These are phyloP conservation scores for Platerodrilus igneus DNA, from an alignment of 2,888 invertebrate genomes.

Conservation along the genomic window DNA sequence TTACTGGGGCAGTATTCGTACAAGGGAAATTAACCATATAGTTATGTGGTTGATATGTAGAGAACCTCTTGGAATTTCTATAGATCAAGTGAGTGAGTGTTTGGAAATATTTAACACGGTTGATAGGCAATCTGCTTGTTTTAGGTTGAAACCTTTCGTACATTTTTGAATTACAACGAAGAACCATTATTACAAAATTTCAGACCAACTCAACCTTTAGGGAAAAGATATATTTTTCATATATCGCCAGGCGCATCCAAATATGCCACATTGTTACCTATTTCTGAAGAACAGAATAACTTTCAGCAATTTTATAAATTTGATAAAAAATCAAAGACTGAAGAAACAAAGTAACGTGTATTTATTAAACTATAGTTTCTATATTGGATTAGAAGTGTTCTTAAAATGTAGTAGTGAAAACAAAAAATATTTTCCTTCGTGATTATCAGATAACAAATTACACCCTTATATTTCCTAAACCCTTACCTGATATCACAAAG, in stretches of 20 bases:
- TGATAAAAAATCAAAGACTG: not conserved
- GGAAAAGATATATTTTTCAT: conserved; percentile 50
- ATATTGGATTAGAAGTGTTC: too few relatives aligned
- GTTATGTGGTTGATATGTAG: conserved; percentile 62
- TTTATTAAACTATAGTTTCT: too few relatives aligned
- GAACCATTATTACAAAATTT: conserved; percentile 53
- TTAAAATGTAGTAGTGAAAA: too few relatives aligned
- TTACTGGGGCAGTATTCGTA: conserved; percentile 58
- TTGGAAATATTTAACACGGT: not conserved
- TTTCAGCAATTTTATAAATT: not conserved
- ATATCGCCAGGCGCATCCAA: conserved; percentile 52
- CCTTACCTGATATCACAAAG: too few relatives aligned
- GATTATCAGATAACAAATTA: too few relatives aligned
- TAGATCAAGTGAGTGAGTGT: conserved; percentile 51
- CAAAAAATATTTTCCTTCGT: too few relatives aligned
- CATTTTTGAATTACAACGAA: conserved; percentile 47
- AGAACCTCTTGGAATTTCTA: conserved; percentile 53
- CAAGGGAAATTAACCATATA: conserved; percentile 46
- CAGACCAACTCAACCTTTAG: conserved; percentile 49
- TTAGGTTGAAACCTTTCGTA: conserved; percentile 56
- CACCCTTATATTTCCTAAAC: too few relatives aligned
- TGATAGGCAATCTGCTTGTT: too few relatives aligned
- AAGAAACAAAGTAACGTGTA: too few relatives aligned
- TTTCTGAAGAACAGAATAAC: conserved; percentile 4
- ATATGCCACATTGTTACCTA: conserved; percentile 47